A percentile compares a stretch with the other conserved stretches of the same genome.
Conservation (phyloP, 2,888 invertebrate genomes). For the Meloe dianella region DNA sequence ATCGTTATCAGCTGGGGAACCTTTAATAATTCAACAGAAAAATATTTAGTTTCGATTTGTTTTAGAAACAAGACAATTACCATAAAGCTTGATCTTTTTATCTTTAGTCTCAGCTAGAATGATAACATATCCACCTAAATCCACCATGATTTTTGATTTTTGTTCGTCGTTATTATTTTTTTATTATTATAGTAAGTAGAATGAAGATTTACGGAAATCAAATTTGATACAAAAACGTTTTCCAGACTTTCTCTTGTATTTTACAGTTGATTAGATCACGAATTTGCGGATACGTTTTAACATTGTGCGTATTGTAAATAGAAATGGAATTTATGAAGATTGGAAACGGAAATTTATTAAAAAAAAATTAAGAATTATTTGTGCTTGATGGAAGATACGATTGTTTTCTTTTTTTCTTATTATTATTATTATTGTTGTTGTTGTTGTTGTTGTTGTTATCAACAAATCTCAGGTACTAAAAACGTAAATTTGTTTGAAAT, state of each 20-base stretch:
- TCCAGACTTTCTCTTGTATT: conserved; percentile 19
- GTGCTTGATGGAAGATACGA: conserved; percentile 29
- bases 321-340: conserved; percentile 10
- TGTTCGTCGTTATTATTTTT: neutral
- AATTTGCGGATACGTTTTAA: conserved; percentile 42
- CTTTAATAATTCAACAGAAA: conserved; percentile 58
- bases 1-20: conserved; percentile 92
- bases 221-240: conserved; percentile 1
- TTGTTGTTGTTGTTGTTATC: conserved; percentile 15
- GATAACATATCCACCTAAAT: conserved; percentile 94
- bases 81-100: conserved; percentile 92
- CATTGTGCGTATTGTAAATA: conserved; percentile 40
- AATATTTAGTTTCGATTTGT: too few species aligned
- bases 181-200: conserved; percentile 12
- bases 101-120: conserved; percentile 93
- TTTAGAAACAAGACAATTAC: conserved; percentile 63
- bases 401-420: conserved; percentile 13
- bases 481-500: conserved; percentile 43
- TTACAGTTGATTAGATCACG: conserved; percentile 27
- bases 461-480: conserved; percentile 49
- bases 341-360: conserved; percentile 19
- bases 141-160: conserved; percentile 69
- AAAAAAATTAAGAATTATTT: conserved; percentile 15
- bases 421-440: neutral
- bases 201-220: conserved; percentile 40